Conservation (phyloP, 2,888 invertebrate genomes). For the Galerucella calmariensis region DNA sequence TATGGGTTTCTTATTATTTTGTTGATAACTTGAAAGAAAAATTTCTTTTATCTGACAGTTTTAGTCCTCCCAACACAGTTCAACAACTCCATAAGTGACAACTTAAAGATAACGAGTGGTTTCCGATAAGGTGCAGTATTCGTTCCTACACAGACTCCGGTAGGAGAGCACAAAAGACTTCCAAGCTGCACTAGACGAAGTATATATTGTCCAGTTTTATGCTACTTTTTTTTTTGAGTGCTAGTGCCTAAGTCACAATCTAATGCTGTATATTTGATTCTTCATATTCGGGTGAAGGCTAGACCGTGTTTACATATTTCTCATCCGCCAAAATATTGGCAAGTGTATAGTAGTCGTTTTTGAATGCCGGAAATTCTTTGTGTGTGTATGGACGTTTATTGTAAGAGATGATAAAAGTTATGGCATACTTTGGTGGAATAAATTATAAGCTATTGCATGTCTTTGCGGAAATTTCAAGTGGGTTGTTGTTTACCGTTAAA, state of each 20-base stretch:
- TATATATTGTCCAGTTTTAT: neutral
- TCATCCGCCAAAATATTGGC: neutral
- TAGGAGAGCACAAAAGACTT: constrained; percentile 10
- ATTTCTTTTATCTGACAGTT: neutral
- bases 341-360: neutral
- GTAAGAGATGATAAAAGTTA: constrained; percentile 4
- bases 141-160: neutral
- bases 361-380: constrained; percentile 3
- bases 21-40: too few species aligned
- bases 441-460: constrained; percentile 5
- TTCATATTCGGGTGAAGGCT: neutral
- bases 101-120: neutral
- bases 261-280: neutral
- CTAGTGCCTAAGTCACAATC: neutral
- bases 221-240: neutral
- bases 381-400: neutral
- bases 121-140: neutral
- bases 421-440: neutral
- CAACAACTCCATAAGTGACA: constrained; percentile 14
- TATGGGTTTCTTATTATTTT: too few species aligned
- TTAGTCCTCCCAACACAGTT: neutral
- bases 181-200: neutral
- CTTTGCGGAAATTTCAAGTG: neutral
- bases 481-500: neutral
- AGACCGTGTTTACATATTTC: neutral